These are phyloP conservation scores for Rhineura floridana DNA, from an alignment of 2,113 vertebrate species.

Conservation along the genomic window DNA sequence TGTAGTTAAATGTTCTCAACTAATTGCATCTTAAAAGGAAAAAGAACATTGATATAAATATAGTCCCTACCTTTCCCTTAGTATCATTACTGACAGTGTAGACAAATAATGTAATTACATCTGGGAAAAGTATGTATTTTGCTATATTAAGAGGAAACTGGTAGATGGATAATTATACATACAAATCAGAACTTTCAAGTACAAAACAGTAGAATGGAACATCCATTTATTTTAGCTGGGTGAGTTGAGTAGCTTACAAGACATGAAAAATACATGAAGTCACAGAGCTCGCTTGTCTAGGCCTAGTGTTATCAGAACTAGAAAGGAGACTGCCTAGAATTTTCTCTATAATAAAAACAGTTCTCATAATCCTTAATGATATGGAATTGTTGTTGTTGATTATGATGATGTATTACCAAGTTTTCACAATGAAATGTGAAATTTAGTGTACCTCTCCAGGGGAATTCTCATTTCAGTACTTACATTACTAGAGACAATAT, in stretches of 20 bases:
- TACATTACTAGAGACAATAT: too few species aligned
- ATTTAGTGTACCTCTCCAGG: too few species aligned
- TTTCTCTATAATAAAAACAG: neutral
- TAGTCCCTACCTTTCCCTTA: slow-evolving; percentile 45
- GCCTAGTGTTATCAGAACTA: neutral
- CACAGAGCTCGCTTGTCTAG: neutral
- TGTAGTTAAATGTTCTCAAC: slow-evolving; percentile 28
- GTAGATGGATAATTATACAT: slow-evolving; percentile 60
- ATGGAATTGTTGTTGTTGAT: too few species aligned
- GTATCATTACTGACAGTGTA: slow-evolving; percentile 53
- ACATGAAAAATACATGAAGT: slow-evolving; percentile 23
- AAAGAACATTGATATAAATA: slow-evolving; percentile 38
- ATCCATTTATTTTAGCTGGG: slow-evolving; percentile 46
- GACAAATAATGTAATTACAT: slow-evolving; percentile 62
- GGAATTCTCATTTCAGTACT: too few species aligned
- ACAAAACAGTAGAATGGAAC: slow-evolving; percentile 46
- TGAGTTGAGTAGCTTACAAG: slow-evolving; percentile 57
- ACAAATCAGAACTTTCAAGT: slow-evolving; percentile 52
- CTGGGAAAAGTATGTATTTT: slow-evolving; percentile 52
- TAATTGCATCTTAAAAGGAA: slow-evolving; percentile 48
- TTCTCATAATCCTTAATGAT: too few species aligned
- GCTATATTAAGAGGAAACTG: slow-evolving; percentile 63
- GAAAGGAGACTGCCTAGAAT: neutral
- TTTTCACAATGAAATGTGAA: too few species aligned
- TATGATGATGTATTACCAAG: too few species aligned